phyloP scores from a whole-genome alignment of 2,797 vertebrate species.

The Hephaestus fuliginosus region DNA sequence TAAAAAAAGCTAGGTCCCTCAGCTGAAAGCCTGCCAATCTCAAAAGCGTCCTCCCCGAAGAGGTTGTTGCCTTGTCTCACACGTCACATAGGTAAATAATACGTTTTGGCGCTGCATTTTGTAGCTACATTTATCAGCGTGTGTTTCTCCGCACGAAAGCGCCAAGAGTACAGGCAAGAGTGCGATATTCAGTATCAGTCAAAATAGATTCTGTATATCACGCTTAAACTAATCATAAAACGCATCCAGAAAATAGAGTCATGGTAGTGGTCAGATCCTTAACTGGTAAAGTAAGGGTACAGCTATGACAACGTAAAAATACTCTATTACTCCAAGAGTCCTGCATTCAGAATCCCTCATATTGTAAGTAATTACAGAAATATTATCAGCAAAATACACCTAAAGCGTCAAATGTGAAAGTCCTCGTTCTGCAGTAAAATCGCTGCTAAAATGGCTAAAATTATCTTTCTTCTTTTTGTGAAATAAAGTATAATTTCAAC shows the following conservation, averaged over 20 bases:
- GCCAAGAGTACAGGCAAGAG: slow-evolving; percentile 30
- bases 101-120: slow-evolving; percentile 47
- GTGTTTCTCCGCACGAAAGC: slow-evolving; percentile 11
- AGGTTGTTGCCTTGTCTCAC: slow-evolving; percentile 33
- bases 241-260: background rate
- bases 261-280: background rate
- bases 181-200: slow-evolving; percentile 44
- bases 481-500: background rate
- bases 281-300: background rate
- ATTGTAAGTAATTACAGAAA: background rate
- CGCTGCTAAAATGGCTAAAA: no score
- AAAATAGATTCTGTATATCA: slow-evolving; percentile 53
- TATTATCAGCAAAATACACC: background rate
- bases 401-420: background rate
- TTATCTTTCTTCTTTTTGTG: background rate
- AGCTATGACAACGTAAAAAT: background rate
- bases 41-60: slow-evolving; percentile 15
- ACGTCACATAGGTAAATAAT: slow-evolving; percentile 53
- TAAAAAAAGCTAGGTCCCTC: slow-evolving; percentile 20
- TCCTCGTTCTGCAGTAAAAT: background rate
- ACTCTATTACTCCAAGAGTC: background rate
- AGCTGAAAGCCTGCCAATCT: slow-evolving; percentile 49
- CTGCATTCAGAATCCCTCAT: background rate
- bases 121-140: slow-evolving; percentile 28
- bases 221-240: slow-evolving; percentile 10